Conservation (phyloP, 2,797 vertebrate genomes). For the Argya squamiceps region DNA sequence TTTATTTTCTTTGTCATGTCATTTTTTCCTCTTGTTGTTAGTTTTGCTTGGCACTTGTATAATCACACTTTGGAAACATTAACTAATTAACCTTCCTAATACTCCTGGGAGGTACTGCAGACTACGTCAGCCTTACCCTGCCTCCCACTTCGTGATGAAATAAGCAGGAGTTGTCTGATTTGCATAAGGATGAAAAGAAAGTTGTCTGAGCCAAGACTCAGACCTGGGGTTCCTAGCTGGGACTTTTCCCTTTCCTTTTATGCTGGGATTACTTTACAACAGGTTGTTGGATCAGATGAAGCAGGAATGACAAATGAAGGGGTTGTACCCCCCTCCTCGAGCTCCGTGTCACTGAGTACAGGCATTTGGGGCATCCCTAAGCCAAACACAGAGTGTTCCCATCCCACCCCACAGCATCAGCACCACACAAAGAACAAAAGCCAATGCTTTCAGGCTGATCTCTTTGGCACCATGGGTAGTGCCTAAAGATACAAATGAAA, state of each 20-base stretch:
- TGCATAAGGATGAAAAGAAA: slow-evolving; percentile 49
- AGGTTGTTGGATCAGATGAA: background rate
- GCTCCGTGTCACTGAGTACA: background rate
- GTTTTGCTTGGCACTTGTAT: slow-evolving; percentile 42
- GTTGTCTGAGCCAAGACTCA: background rate
- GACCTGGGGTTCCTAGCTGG: background rate
- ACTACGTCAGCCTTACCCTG: slow-evolving; percentile 42
- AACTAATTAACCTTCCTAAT: slow-evolving; percentile 62
- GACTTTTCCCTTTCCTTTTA: background rate
- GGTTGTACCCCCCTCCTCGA: background rate
- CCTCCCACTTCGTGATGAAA: slow-evolving; percentile 48
- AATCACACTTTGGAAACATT: slow-evolving; percentile 51
- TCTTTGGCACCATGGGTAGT: fast-evolving
- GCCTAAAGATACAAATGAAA: background rate
- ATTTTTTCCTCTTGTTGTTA: slow-evolving; percentile 41
- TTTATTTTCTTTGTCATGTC: slow-evolving; percentile 53
- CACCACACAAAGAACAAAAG: background rate
- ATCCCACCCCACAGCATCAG: background rate
- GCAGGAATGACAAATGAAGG: background rate
- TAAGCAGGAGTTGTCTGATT: slow-evolving; percentile 49
- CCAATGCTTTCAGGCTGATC: fast-evolving
- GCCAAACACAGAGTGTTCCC: background rate
- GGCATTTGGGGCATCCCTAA: background rate
- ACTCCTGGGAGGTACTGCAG: slow-evolving; percentile 44
- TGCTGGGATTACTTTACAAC: background rate